Evolutionary conservation across 2,113 vertebrate species (phyloP).

Genomic region (Saguinus imperator): DNA sequence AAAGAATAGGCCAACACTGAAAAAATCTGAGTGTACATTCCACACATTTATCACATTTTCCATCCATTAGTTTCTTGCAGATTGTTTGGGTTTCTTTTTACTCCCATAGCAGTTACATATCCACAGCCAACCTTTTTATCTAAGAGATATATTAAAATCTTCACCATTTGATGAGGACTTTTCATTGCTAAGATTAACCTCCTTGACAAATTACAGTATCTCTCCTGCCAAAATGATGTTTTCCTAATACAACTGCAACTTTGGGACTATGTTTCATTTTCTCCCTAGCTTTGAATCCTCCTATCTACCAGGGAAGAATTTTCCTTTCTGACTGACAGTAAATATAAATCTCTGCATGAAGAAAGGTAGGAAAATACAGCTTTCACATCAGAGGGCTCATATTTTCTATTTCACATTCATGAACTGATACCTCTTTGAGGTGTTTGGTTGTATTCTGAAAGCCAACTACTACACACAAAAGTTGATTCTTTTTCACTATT

Average conservation of each 20-base stretch:
- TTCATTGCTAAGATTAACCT: slow-evolving; percentile 54
- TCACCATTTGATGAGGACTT: slow-evolving; percentile 48
- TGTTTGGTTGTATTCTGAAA: neutral
- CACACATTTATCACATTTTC: slow-evolving; percentile 33
- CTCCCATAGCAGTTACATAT: neutral
- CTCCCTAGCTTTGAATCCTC: slow-evolving; percentile 22
- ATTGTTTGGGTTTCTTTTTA: neutral
- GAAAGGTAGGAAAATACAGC: neutral
- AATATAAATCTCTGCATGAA: slow-evolving; percentile 57
- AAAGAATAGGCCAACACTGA: neutral
- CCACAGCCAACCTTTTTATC: neutral
- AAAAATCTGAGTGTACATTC: slow-evolving; percentile 36
- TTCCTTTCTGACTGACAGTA: slow-evolving; percentile 47
- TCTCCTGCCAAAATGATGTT: slow-evolving; percentile 58
- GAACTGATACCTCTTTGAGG: neutral
- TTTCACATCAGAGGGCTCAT: neutral
- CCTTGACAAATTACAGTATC: slow-evolving; percentile 60
- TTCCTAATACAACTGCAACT: slow-evolving; percentile 59
- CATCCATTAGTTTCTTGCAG: neutral
- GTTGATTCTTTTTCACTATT: neutral
- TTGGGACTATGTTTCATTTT: slow-evolving; percentile 44
- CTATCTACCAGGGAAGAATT: neutral
- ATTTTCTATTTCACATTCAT: slow-evolving; percentile 28
- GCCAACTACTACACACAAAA: neutral
- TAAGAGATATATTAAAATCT: slow-evolving; percentile 45